Base-by-base conservation (phyloP, 1,140 invertebrate species). In the Caerostris darwini region DNA sequence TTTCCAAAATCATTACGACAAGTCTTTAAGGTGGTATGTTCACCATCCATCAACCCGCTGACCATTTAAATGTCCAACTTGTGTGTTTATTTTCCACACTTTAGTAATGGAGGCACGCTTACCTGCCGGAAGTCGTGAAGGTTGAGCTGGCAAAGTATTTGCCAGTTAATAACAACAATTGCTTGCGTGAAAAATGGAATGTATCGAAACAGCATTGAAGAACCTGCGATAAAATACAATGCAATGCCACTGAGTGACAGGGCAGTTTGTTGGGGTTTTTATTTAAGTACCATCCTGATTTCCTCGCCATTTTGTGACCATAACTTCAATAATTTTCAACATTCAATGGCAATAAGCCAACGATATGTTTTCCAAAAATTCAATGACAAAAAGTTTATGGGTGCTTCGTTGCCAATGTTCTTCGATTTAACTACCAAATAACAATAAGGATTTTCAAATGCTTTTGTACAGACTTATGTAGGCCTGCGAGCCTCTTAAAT, bases 201-300 rank as follows among this genome's bases (percentile, higher is more conserved):
- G 71, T 53, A 77, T 77, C 10, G 50, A 77, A 77, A 14, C 53
- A 53, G 71, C 19, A 77, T 77, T 77, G 71, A 12, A 50, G 71
- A 77, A 77, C 34, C 34, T 34, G 8, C 34, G 10, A 77, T 77
- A 77, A 77, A 77, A 64, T 61, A 67, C 86, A 67, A 88, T 64
- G 50, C 61, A 54, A 53, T 54, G 86, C 19, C 61, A n/a, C 14
- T 3, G 59, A 67, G 34, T 34, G 7, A 67, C 54, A 58, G 7
- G 3, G 82, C 8, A 17, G 8, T 58, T 54, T 7, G 19, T 67
- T n/a, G 17, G 34, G 34, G 0, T 34, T 34, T 34, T 34, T 34
- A 34, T 34, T 34, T 34, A 34, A 34, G 34, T 34, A 34, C 34
- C 34, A 34, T 34, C 34, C 34, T 34, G 34, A 34, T 34, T 34